Base-by-base conservation (phyloP, 2,113 vertebrate genomes). In the Collichthys lucidus region DNA sequence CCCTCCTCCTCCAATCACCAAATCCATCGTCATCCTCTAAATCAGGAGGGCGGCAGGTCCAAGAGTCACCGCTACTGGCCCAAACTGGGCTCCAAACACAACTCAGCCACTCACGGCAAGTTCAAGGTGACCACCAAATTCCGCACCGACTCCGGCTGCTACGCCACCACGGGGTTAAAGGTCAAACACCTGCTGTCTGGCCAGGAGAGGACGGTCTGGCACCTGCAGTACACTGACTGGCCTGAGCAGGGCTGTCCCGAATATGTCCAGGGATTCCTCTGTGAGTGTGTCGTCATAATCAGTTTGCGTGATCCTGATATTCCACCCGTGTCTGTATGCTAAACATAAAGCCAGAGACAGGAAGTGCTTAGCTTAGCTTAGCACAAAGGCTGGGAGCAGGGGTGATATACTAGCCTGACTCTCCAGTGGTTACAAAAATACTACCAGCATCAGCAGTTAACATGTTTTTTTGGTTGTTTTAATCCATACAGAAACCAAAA, bases 241-340 rank as follows among this genome's bases (percentile, higher is more conserved):
- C 93, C 93, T 4, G 97, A 98, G 82, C 96, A 97, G 1, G 97
- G 97, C 40, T 98, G 97, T 85, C 97, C 97, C 1, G 97, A 98
- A 93, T 96, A 99, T 60, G 96, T 97, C 61, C 95, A 97, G 92
- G 97, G 97, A 64, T 99, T 99, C 91, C 91, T 98, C 64, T 96
- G 97, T 99, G 94, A 97, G 97, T 90, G 5, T 46, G n/a, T 64
- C 6, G 5, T 44, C 9, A 22, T 53, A 11, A 20, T 60, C 20
- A 26, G 4, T 59, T 20, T 64, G 24, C 40, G 42, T 49, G 59
- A 19, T 44, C 31, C 31, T 0, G 7, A 19, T 50, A 68, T 3
- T 9, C 22, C 20, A 26, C 20, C 42, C 11, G 29, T 29, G 16
- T 20, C n/a, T 67, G 24, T 31, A 11, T 29, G 17, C 14, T 29